phyloP scores from a whole-genome alignment of 2,113 vertebrate genomes.

The Ceyx melanurus region DNA sequence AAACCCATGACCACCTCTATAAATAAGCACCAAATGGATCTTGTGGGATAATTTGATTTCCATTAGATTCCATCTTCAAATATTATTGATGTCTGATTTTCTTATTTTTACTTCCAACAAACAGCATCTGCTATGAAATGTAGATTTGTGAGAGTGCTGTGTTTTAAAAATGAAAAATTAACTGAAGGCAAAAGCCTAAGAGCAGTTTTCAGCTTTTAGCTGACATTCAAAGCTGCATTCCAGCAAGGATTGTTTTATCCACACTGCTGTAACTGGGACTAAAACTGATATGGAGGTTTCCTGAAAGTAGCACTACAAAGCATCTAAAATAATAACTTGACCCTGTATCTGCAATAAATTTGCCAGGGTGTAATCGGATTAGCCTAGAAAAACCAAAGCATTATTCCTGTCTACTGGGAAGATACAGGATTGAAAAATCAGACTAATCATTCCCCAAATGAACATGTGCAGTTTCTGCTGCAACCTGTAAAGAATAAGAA shows the following conservation, averaged over 20 bases:
- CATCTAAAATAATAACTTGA: slow-evolving; percentile 20
- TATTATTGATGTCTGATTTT: slow-evolving; percentile 13
- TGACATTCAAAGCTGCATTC: background rate
- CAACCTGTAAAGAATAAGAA: background rate
- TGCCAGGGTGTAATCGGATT: background rate
- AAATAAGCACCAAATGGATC: slow-evolving; percentile 54
- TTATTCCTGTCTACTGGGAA: background rate
- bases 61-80: slow-evolving; percentile 43
- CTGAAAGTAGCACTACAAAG: background rate
- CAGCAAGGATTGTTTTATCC: background rate
- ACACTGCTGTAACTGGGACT: background rate
- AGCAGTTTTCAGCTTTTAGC: background rate
- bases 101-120: slow-evolving; percentile 25
- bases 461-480: background rate
- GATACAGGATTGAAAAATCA: background rate
- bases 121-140: background rate
- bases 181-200: background rate
- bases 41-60: slow-evolving; percentile 40
- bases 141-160: background rate
- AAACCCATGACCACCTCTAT: background rate
- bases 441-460: background rate
- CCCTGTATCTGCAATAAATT: background rate
- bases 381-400: background rate
- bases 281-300: background rate
- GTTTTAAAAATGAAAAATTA: slow-evolving; percentile 49